Conservation (phyloP, 2,797 vertebrate species). For the Lycodopsis pacificus region DNA sequence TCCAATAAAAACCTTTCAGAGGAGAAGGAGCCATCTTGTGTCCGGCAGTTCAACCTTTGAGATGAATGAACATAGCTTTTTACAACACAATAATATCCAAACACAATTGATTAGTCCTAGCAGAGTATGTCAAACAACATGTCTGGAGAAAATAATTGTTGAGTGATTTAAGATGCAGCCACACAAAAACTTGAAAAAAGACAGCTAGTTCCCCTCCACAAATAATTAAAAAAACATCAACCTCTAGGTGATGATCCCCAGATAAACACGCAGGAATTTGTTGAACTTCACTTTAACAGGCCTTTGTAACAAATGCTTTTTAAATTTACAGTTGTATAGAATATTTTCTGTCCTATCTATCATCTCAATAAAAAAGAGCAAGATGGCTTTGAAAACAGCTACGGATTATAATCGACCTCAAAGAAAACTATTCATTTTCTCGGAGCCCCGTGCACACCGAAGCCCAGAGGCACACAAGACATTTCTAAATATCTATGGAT, state of each 20-base stretch:
- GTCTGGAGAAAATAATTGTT: background rate
- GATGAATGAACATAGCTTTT: background rate
- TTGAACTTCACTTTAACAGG: too few relatives aligned
- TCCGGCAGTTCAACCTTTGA: background rate
- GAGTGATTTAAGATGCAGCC: background rate
- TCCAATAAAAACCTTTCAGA: background rate
- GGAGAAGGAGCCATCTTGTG: background rate
- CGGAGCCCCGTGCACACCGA: slow-evolving; percentile 51
- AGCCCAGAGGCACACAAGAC: slow-evolving; percentile 61
- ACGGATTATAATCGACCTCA: slow-evolving; percentile 39
- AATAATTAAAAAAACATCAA: background rate
- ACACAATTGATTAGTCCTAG: background rate
- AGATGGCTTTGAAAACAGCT: slow-evolving; percentile 21
- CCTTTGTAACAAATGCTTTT: slow-evolving; percentile 1
- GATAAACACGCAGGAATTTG: background rate
- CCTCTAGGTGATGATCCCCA: background rate
- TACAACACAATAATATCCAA: background rate
- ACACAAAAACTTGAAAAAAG: background rate
- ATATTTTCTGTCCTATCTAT: slow-evolving; percentile 23
- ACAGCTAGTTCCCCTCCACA: background rate
- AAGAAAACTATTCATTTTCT: slow-evolving; percentile 39
- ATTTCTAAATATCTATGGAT: slow-evolving; percentile 51
- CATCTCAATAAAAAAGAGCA: slow-evolving; percentile 5
- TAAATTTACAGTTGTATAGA: slow-evolving; percentile 20
- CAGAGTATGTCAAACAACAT: background rate